Percentiles rank a stretch among this genome's conserved stretches.
phyloP scores from a whole-genome alignment of 1,140 invertebrate genomes.

The Philopotamus ludificatus region DNA sequence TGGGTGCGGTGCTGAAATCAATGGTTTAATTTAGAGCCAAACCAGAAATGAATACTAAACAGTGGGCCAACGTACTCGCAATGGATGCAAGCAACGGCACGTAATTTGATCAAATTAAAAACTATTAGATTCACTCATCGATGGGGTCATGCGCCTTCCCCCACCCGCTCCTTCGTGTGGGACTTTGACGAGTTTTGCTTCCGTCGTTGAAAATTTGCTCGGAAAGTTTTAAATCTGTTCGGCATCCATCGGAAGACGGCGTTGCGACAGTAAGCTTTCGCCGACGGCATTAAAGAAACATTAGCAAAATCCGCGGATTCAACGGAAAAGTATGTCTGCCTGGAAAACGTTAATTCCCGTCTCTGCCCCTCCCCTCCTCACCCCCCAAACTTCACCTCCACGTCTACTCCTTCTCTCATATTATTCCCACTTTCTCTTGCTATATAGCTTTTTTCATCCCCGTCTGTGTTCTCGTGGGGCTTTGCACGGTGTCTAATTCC shows the following conservation, averaged over 20 bases:
- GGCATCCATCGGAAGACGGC: no score
- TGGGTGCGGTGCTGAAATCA: conserved; percentile 37
- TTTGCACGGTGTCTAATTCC: no score
- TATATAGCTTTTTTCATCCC: neutral
- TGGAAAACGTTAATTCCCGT: no score
- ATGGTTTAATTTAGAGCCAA: conserved; percentile 36
- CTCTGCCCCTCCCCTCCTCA: neutral
- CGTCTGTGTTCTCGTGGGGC: no score
- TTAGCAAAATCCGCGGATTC: neutral
- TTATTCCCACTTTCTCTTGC: neutral
- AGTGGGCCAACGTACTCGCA: neutral
- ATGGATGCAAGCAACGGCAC: conserved; percentile 1
- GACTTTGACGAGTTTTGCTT: no score
- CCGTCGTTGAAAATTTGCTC: no score
- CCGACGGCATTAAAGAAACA: neutral
- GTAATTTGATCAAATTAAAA: no score
- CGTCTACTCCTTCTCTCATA: neutral
- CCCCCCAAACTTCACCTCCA: neutral
- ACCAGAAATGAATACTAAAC: conserved; percentile 26
- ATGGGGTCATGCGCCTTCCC: no score
- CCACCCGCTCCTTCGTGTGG: no score
- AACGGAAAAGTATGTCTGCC: neutral
- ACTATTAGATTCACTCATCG: no score
- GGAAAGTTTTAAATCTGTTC: no score
- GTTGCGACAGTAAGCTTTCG: no score